Evolutionary conservation across 2,113 vertebrate species (phyloP), one percentile per base, ranked within the genome.

Genomic region (Xyrauchen texanus): DNA sequence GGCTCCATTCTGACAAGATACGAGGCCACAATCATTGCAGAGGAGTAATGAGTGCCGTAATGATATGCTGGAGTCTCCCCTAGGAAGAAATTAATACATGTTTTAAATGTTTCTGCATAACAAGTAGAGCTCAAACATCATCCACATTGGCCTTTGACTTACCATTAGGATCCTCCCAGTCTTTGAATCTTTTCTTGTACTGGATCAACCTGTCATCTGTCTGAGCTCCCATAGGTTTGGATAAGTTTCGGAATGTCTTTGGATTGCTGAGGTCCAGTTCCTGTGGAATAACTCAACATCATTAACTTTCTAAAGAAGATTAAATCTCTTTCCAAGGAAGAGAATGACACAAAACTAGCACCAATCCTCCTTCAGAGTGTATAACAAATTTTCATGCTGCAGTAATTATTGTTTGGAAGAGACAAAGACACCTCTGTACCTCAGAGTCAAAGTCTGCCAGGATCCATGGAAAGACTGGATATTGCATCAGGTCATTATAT

Each of bases 401-500:
- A 34, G 21, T 34, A 34, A 7, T 34, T 60, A 44, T 16, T 72
- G 11, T 60, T 8, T 6, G 8, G 49, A 15, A 46, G 21, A 8
- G 15, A 8, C 16, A 16, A 55, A 15, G 21, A 67, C 42, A n/a
- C 44, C 11, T 55, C 49, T 44, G n/a, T 89, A 98, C 98, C 96
- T 98, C 95, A 0, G 94, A 94, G 88, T 99, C 98, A 0, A 93
- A 99, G 89, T 99, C 98, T 12, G 98, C 96, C 0, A 99, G 94
- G 87, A 99, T 97, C 98, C 98, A 99, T 45, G 98, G 98, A 79
- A 99, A 99, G 78, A 99, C 98, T 0, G 98, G 98, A 78, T 99
- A 99, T 90, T 99, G 98, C 98, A 99, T 99, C 79, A 99, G 94
- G 81, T 99, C 98, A 2, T 99, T 99, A 81, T 99, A 99, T 8